These are phyloP conservation scores for Andrena bicolor DNA, from an alignment of 2,888 invertebrate species.

Conservation along the genomic window DNA sequence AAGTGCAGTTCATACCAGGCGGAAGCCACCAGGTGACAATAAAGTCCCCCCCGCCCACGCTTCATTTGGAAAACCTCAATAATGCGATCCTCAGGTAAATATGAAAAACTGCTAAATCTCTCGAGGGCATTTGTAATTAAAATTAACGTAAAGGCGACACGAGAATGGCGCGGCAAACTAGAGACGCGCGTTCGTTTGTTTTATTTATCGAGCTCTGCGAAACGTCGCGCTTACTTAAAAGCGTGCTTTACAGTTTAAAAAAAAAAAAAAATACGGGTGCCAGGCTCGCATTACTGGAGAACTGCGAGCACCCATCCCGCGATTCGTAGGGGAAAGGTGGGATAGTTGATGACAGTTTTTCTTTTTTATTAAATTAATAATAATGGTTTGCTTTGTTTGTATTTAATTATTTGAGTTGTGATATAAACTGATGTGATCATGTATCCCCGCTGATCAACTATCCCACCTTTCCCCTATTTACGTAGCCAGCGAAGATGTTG, in stretches of 20 bases:
- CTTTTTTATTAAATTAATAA: too few relatives aligned
- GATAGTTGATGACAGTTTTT: too few relatives aligned
- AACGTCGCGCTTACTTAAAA: neutral
- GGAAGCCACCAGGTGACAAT: constrained; percentile 83
- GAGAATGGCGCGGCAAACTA: neutral
- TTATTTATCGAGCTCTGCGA: neutral
- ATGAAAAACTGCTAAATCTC: neutral
- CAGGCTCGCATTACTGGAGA: neutral
- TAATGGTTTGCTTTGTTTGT: too few relatives aligned
- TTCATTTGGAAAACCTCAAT: constrained; percentile 88
- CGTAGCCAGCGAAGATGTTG: neutral
- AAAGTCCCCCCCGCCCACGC: constrained; percentile 84
- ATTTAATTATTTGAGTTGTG: too few relatives aligned
- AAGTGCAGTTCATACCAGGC: constrained; percentile 82
- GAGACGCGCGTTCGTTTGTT: neutral
- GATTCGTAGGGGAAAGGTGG: too few relatives aligned
- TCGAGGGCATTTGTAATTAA: neutral
- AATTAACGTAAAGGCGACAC: neutral
- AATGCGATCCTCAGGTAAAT: constrained; percentile 88
- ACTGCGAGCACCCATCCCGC: neutral
- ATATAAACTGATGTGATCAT: too few relatives aligned
- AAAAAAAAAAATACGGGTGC: neutral
- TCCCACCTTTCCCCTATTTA: too few relatives aligned
- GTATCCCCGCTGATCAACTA: too few relatives aligned
- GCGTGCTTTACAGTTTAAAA: neutral